Percentiles rank a stretch among this genome's conserved stretches.
Evolutionary conservation across 2,888 invertebrate genomes (phyloP).

Genomic region (Aleiodes testaceus): DNA sequence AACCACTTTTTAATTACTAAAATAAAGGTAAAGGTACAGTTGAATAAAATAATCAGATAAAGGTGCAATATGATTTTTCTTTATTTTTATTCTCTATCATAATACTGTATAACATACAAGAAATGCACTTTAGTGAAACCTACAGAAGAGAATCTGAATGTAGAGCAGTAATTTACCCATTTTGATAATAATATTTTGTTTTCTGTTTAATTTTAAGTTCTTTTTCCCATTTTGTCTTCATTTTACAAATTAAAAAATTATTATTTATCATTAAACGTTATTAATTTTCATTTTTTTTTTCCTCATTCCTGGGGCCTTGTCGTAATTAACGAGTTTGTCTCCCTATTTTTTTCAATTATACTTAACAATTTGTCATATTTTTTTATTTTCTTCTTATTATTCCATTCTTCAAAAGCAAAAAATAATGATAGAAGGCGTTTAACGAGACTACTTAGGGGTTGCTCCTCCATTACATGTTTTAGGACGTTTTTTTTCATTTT

Average conservation of each 20-base stretch:
- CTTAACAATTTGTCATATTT: conserved; percentile 33
- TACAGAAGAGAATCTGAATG: conserved; percentile 83
- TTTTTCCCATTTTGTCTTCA: conserved; percentile 53
- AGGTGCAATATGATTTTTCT: conserved; percentile 66
- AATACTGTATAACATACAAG: conserved; percentile 94
- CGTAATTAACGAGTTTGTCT: conserved; percentile 62
- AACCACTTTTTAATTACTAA: too few species aligned
- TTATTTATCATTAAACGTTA: conserved; percentile 6
- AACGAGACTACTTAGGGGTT: conserved; percentile 51
- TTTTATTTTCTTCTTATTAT: conserved; percentile 37
- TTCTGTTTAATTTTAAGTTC: conserved; percentile 56
- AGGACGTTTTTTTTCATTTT: conserved; percentile 17
- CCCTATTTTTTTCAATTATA: conserved; percentile 45
- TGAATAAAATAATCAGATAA: conserved; percentile 35
- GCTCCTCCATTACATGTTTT: conserved; percentile 47
- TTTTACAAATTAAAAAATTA: conserved; percentile 45
- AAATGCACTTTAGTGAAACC: conserved; percentile 92
- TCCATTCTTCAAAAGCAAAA: conserved; percentile 21
- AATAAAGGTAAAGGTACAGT: too few species aligned
- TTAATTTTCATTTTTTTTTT: not conserved
- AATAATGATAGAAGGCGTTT: conserved; percentile 43
- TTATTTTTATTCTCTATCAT: conserved; percentile 77
- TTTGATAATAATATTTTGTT: conserved; percentile 48
- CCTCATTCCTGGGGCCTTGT: conserved; percentile 52
- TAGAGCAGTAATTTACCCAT: conserved; percentile 64